A percentile compares a stretch with the other conserved stretches of the same genome.
Evolutionary conservation across 2,797 vertebrate species (phyloP).

Genomic region (Anas capensis): DNA sequence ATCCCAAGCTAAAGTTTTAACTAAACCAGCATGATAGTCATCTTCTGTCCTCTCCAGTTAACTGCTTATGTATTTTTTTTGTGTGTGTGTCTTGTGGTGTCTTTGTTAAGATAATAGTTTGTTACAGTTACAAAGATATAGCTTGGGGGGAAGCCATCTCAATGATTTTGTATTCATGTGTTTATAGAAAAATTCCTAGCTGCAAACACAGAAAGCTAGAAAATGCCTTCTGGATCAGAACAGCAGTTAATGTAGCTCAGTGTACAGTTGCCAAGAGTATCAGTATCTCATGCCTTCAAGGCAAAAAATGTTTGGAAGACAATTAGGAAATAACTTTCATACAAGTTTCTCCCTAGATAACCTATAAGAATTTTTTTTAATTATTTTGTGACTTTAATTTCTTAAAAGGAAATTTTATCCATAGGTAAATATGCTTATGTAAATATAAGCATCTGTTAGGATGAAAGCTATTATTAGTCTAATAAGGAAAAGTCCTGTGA

Average conservation of each 20-base stretch:
- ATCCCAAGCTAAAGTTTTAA: constrained; percentile 23
- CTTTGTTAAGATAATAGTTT: not conserved
- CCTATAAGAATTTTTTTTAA: not conserved
- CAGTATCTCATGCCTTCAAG: not conserved
- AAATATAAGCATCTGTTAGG: not conserved
- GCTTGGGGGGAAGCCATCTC: not conserved
- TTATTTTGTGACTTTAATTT: not conserved
- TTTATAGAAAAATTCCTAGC: not conserved
- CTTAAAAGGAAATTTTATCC: not conserved
- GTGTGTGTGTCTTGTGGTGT: constrained; percentile 16
- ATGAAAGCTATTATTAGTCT: not conserved
- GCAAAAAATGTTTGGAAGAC: not conserved
- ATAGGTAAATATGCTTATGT: not conserved
- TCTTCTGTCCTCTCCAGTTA: constrained; percentile 34
- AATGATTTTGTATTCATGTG: not conserved
- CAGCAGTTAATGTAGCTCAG: not conserved
- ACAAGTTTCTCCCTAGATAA: not conserved
- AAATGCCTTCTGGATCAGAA: not conserved
- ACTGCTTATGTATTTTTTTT: not conserved
- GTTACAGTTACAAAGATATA: not conserved
- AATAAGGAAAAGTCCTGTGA: not conserved
- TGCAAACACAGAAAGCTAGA: not conserved
- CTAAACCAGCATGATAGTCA: constrained; percentile 57
- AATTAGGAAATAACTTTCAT: not conserved
- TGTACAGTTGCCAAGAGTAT: not conserved